Conservation (phyloP, 2,888 invertebrate genomes). For the Chironomus riparius region DNA sequence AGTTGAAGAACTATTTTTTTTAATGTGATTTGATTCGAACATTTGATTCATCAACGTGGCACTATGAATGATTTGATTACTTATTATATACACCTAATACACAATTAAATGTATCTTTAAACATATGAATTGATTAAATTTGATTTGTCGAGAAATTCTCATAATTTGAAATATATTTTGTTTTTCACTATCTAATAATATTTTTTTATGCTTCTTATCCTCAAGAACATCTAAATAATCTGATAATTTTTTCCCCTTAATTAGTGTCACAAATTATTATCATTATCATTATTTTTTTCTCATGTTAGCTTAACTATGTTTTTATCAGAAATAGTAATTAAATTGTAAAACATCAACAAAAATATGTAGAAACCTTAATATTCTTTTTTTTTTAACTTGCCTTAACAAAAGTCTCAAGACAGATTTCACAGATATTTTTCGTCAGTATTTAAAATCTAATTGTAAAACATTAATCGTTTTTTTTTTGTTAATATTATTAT, state of each 20-base stretch:
- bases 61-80: slow-evolving; percentile 4
- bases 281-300: background rate
- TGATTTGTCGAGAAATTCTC: background rate
- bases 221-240: background rate
- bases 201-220: background rate
- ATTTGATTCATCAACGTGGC: background rate
- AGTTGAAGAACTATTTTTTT: too few species aligned
- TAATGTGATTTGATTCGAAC: background rate
- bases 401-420: background rate
- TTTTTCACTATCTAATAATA: background rate
- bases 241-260: background rate
- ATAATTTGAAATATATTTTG: background rate
- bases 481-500: background rate
- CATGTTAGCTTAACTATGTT: background rate
- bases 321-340: background rate
- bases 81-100: slow-evolving; percentile 23
- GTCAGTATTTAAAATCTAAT: too few species aligned
- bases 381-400: too few species aligned
- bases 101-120: background rate
- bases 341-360: background rate
- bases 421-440: background rate
- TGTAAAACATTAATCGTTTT: background rate
- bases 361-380: background rate
- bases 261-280: background rate
- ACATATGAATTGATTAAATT: background rate